Evolutionary conservation across 1,140 invertebrate species (phyloP), one percentile per base, ranked within the genome.

Genomic region (Calliphora vicina): DNA sequence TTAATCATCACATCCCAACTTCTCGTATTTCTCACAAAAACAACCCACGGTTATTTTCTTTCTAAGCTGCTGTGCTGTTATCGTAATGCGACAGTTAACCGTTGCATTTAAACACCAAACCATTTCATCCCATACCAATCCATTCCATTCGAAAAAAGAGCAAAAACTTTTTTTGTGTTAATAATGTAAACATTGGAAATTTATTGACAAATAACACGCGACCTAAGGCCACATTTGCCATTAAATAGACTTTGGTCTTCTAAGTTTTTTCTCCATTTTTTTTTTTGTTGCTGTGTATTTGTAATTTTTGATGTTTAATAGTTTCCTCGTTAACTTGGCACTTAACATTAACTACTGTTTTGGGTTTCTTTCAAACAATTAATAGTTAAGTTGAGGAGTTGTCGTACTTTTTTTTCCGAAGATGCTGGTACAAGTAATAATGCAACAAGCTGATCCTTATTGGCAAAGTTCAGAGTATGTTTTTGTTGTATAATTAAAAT

Each of bases 171-270:
- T n/a, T 25, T 20, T 78, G 35, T 78, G 35, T 78, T 78, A 78
- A n/a, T n/a, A n/a, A 78, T 72, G 81, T 82, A 82, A 82, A 82
- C 42, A 76, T 76, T 82, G 72, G 27, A 74, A 82, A 82, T 82
- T 82, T 82, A 82, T 82, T 82, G 82, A 82, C 82, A 82, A 78
- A 82, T 78, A 82, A 82, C 82, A 82, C 82, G 82, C 82, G 82
- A 82, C 82, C 82, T 82, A 23, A 61, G 74, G 74, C 74, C 35
- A 43, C 35, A 67, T 45, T 35, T 74, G 26, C 72, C 25, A 74
- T 74, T 27, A 74, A 27, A 29, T 74, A 35, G 72, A 74, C 12
- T 29, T 74, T 35, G 72, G 72, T 74, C 74, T 67, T 25, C 61
- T 23, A 23, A 23, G 4, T 10, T 12, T 23, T 23, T 67, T 67